Percentiles rank a stretch among this genome's conserved stretches.
Conservation (phyloP, 2,888 invertebrate species). For the Phasia obesa region DNA sequence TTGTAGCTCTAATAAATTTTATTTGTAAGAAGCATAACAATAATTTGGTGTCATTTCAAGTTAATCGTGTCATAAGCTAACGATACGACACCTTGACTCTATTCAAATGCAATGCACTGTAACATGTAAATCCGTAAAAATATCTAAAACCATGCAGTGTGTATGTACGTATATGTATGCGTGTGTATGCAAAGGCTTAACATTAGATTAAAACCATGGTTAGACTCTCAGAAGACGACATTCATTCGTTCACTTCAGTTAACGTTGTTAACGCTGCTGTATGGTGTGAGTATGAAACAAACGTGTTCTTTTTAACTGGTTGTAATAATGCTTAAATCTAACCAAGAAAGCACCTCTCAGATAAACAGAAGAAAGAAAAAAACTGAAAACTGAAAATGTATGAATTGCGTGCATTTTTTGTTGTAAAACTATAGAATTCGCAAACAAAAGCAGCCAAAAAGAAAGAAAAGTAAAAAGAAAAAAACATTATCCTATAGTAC, state of each 20-base stretch:
- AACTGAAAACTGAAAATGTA: slow-evolving; percentile 42
- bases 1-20: slow-evolving; percentile 9
- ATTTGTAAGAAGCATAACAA: slow-evolving; percentile 15
- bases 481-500: neutral
- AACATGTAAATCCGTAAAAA: neutral
- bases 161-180: neutral
- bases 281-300: slow-evolving; percentile 35
- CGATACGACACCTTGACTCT: slow-evolving; percentile 51
- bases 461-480: neutral
- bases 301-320: slow-evolving; percentile 65
- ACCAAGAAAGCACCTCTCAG: slow-evolving; percentile 22
- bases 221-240: slow-evolving; percentile 54
- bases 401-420: slow-evolving; percentile 62
- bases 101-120: slow-evolving; percentile 44
- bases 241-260: slow-evolving; percentile 61
- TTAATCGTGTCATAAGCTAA: slow-evolving; percentile 48
- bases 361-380: slow-evolving; percentile 43
- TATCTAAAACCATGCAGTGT: neutral
- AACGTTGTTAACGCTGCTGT: slow-evolving; percentile 41
- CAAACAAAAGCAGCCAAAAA: neutral
- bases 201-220: slow-evolving; percentile 66
- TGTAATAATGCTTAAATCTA: slow-evolving; percentile 36
- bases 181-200: slow-evolving; percentile 19
- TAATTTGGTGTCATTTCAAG: slow-evolving; percentile 39
- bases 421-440: slow-evolving; percentile 44